Conservation (phyloP, 2,113 vertebrate genomes). For the Gopherus flavomarginatus region DNA sequence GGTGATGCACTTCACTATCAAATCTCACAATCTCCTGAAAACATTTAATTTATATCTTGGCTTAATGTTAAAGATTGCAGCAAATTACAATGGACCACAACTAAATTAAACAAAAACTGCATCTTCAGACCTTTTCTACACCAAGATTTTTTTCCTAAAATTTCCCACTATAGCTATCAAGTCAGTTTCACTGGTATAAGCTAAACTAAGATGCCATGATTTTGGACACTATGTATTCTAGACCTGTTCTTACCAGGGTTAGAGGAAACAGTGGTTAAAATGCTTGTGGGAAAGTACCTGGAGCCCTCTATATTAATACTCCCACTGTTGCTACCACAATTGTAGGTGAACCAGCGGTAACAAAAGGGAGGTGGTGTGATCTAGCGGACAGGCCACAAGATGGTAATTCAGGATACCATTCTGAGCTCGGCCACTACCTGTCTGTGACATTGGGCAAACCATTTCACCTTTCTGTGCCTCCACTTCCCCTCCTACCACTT, state of each 20-base stretch:
- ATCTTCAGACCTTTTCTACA: neutral
- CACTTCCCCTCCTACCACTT: neutral
- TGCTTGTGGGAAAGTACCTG: neutral
- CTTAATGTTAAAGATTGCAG: neutral
- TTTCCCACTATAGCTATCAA: fast-evolving
- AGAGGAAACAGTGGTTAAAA: neutral
- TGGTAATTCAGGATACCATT: neutral
- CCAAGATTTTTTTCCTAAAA: neutral
- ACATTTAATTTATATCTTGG: neutral
- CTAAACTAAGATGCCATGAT: neutral
- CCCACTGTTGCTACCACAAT: neutral
- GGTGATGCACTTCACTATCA: neutral
- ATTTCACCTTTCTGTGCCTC: neutral
- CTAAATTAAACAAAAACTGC: neutral
- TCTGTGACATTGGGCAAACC: neutral
- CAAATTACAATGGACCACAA: neutral
- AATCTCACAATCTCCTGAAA: neutral
- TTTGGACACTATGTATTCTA: neutral
- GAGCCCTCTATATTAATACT: neutral
- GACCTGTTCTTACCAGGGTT: neutral
- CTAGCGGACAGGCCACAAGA: neutral
- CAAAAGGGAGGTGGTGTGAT: neutral
- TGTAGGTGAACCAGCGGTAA: neutral
- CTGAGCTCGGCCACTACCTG: neutral
- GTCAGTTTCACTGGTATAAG: fast-evolving